Evolutionary conservation across 2,113 vertebrate genomes (phyloP).

Genomic region (Myotis yumanensis): DNA sequence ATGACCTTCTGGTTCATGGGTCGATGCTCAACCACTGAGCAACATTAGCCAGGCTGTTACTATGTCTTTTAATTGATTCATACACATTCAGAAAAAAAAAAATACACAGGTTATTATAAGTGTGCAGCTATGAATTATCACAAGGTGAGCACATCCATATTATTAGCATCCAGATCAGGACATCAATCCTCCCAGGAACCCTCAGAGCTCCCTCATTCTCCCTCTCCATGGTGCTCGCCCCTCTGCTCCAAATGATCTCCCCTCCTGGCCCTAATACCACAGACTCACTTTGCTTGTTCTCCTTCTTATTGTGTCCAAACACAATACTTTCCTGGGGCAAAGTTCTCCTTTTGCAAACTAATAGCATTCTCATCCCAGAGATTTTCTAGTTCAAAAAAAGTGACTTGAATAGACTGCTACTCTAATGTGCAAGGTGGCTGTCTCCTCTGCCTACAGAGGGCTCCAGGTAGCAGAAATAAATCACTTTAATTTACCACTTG

Average conservation of each 20-base stretch:
- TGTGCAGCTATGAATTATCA: neutral
- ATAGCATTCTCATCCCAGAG: neutral
- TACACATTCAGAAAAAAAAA: neutral
- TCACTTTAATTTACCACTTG: neutral
- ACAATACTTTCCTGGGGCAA: neutral
- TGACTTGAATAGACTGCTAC: neutral
- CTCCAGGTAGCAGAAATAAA: neutral
- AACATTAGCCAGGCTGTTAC: neutral
- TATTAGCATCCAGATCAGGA: neutral
- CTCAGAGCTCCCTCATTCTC: accelerated
- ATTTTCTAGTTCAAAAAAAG: neutral
- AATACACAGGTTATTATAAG: neutral
- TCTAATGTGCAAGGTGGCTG: neutral
- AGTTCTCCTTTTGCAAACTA: neutral
- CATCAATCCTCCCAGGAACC: neutral
- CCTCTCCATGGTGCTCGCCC: accelerated
- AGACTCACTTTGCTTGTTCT: neutral
- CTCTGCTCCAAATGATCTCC: no score
- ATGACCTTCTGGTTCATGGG: no score
- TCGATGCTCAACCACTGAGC: no score
- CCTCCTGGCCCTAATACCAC: neutral
- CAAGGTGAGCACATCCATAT: neutral
- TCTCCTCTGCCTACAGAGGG: neutral
- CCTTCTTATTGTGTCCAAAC: neutral
- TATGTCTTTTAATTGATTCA: neutral